Evolutionary conservation across 1,140 invertebrate species (phyloP).

Genomic region (Trypoxylus dichotomus): DNA sequence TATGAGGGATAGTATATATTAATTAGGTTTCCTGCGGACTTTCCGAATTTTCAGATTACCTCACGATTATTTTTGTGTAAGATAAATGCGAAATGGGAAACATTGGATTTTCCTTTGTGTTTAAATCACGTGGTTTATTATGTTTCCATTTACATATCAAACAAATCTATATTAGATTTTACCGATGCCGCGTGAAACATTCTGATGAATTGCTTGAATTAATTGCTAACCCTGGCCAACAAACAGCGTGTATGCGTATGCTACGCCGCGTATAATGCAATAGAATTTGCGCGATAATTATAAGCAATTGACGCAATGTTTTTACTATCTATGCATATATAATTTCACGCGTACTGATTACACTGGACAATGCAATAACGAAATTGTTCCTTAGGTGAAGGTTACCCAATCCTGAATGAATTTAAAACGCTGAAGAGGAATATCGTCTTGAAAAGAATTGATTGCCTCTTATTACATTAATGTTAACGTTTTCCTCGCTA

Average conservation of each 20-base stretch:
- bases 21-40: background rate
- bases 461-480: too few relatives aligned
- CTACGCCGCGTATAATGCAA: background rate
- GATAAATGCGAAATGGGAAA: background rate
- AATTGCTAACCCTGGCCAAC: background rate
- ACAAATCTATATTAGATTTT: background rate
- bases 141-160: background rate
- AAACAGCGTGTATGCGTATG: too few relatives aligned
- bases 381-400: too few relatives aligned
- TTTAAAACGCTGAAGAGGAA: too few relatives aligned
- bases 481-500: too few relatives aligned
- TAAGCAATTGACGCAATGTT: background rate
- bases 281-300: background rate
- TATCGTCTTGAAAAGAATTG: too few relatives aligned
- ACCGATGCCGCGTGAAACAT: background rate
- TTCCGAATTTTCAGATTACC: background rate
- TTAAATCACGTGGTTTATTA: background rate
- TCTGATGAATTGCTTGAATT: background rate
- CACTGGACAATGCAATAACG: too few relatives aligned
- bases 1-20: background rate
- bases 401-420: too few relatives aligned
- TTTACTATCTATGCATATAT: background rate
- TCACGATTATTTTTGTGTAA: background rate
- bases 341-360: background rate
- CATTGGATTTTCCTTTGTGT: background rate